These are phyloP conservation scores for Gymnogyps californianus DNA, from an alignment of 2,113 vertebrate genomes.

Conservation along the genomic window DNA sequence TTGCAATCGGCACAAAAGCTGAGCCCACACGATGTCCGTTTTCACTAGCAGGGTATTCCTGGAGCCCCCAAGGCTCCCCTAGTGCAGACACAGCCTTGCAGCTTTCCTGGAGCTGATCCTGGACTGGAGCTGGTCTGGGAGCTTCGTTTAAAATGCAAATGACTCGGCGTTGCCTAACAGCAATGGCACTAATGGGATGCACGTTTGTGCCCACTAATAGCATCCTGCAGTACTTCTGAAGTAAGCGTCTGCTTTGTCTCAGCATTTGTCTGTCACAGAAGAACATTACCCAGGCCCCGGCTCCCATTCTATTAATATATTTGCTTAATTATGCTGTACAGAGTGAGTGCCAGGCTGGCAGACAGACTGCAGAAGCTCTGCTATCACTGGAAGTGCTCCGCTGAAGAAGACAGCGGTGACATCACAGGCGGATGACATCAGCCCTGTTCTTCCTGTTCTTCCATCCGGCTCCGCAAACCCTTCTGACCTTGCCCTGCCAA, in stretches of 20 bases:
- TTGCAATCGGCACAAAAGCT: not conserved
- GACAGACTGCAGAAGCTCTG: slow-evolving; percentile 14
- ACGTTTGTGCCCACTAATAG: not conserved
- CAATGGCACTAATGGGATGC: not conserved
- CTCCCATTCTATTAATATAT: slow-evolving; percentile 53
- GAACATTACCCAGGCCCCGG: slow-evolving; percentile 13
- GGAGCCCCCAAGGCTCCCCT: not conserved
- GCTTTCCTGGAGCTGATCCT: not conserved
- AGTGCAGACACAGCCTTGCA: not conserved
- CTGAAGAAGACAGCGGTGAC: not conserved
- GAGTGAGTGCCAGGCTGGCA: slow-evolving; percentile 23
- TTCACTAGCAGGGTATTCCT: not conserved
- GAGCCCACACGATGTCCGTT: not conserved
- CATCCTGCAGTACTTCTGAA: slow-evolving; percentile 31
- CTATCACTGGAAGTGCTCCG: not conserved
- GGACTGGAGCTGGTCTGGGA: not conserved
- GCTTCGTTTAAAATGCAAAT: slow-evolving; percentile 22
- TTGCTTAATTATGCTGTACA: slow-evolving; percentile 33
- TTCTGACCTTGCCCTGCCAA: not conserved
- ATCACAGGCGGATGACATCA: slow-evolving; percentile 25
- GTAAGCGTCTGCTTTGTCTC: slow-evolving; percentile 51
- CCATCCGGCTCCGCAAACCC: not conserved
- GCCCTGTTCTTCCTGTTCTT: not conserved
- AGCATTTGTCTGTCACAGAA: slow-evolving; percentile 20
- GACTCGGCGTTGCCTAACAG: not conserved